Evolutionary conservation across 2,888 invertebrate species (phyloP).

Genomic region (Lasioglossum zephyrum): DNA sequence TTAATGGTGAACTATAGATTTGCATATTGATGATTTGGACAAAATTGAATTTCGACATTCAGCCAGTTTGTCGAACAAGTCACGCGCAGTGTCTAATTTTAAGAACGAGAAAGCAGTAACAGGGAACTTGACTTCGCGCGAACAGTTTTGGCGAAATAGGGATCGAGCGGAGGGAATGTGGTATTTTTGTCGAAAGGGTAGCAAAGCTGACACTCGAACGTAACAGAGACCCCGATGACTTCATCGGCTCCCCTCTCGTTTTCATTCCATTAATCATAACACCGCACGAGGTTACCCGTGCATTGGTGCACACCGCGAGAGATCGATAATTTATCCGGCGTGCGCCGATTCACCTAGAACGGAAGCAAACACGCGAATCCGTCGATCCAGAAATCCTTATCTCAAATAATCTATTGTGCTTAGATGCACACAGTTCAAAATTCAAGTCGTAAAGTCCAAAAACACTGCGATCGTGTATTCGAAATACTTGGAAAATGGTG

Average conservation of each 20-base stretch:
- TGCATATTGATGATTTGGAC: too few relatives aligned
- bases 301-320: constrained; percentile 4
- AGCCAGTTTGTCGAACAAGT: too few relatives aligned
- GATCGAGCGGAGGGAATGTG: not conserved
- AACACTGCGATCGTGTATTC: too few relatives aligned
- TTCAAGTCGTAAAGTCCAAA: too few relatives aligned
- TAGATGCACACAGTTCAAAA: too few relatives aligned
- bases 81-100: too few relatives aligned
- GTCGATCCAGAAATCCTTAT: not conserved
- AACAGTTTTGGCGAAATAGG: not conserved
- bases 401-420: not conserved
- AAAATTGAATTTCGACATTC: too few relatives aligned
- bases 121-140: not conserved
- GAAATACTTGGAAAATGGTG: too few relatives aligned
- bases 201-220: constrained; percentile 21
- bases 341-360: constrained; percentile 47
- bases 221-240: constrained; percentile 14
- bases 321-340: constrained; percentile 47
- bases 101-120: too few relatives aligned
- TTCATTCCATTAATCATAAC: constrained; percentile 44
- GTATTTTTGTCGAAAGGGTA: not conserved
- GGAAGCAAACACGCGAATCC: constrained; percentile 27
- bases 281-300: constrained; percentile 15
- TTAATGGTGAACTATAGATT: too few relatives aligned
- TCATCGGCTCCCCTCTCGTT: constrained; percentile 22